Conservation (phyloP, 2,888 invertebrate species). For the Boloria euphrosyne region DNA sequence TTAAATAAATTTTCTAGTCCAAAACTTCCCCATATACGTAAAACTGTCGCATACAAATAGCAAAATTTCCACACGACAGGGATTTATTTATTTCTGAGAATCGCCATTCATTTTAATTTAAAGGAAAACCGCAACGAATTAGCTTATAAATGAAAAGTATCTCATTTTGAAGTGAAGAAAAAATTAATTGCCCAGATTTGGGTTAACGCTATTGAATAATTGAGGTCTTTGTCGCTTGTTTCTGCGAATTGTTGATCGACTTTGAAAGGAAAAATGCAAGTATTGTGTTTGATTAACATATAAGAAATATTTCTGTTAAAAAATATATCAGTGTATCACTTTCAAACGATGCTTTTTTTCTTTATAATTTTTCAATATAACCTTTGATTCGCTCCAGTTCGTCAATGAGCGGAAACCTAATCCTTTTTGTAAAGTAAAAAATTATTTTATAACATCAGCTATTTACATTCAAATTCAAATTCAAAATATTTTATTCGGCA, state of each 20-base stretch:
- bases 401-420: too few species aligned
- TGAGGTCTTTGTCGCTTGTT: constrained; percentile 26
- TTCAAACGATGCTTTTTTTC: too few species aligned
- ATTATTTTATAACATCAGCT: too few species aligned
- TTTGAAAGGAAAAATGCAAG: not conserved
- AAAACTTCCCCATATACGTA: not conserved
- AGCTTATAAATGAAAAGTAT: constrained; percentile 13
- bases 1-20: not conserved
- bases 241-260: constrained; percentile 19
- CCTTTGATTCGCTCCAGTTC: too few species aligned
- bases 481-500: too few species aligned
- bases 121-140: constrained; percentile 22
- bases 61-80: constrained; percentile 9
- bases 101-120: constrained; percentile 7
- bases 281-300: too few species aligned
- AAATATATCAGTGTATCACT: too few species aligned
- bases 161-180: not conserved
- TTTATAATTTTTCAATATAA: too few species aligned
- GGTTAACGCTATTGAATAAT: constrained; percentile 15
- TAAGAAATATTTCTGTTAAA: too few species aligned
- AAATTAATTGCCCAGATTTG: constrained; percentile 11
- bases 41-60: not conserved
- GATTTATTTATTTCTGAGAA: constrained; percentile 16
- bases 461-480: too few species aligned
- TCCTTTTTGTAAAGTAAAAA: too few species aligned